Evolutionary conservation across 2,888 invertebrate species (phyloP), one percentile per base, ranked within the genome.

Genomic region (Piscicola geometra): DNA sequence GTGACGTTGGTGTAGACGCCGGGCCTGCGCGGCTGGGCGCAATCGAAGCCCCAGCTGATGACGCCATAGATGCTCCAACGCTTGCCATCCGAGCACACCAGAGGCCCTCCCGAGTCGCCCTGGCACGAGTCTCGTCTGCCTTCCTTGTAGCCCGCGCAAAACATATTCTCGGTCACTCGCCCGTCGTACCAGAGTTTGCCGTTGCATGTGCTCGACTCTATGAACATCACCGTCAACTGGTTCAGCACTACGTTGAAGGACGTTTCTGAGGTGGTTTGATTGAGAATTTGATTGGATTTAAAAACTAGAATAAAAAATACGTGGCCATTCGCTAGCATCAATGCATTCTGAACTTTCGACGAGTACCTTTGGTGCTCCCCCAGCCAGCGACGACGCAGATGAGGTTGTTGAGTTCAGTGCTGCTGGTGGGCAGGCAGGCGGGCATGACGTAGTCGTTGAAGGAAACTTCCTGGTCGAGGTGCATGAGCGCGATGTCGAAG

Each of bases 41-140:
- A 84, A 18, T 80, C 80, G 35, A 81, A 80, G 0, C 84, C 84
- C 82, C 82, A 84, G 32, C 82, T 83, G 68, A 82, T 82, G 30
- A 83, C 81, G 2, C 84, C 84, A 0, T 81, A 82, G 25, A 82
- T 79, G 56, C 81, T 80, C 80, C 81, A 83, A 1, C 81, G 80
- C 41, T 79, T 78, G 35, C 77, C 79, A 5, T 30, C 64, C 0
- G 36, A 30, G 73, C 82, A 83, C 21, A 82, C 82, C 77, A 84
- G 75, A 2, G 83, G 83, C 0, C 83, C 83, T 3, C 83, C 83
- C 3, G 82, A 82, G 80, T 84, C 83, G 35, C 83, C 83, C 82
- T 83, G 80, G 56, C 78, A 78, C 1, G 78, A 72, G 66, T 78
- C 78, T 35, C 36, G 60, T 15, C 77, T 28, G 12, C 78, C 78